Evolutionary conservation across 2,113 vertebrate species (phyloP).

Genomic region (Probosciger aterrimus): DNA sequence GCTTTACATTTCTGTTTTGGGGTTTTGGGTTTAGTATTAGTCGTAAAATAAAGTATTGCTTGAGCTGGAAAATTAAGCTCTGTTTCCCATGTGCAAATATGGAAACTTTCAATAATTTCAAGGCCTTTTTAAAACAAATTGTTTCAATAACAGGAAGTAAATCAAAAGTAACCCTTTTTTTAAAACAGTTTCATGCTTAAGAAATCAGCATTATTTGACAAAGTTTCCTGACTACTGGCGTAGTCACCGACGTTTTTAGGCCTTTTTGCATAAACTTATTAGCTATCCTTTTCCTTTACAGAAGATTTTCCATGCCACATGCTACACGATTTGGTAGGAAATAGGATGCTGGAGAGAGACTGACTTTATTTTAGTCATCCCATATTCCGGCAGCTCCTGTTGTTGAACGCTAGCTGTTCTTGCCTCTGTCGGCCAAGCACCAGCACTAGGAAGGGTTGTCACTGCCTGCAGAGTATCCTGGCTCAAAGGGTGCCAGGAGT

Average conservation of each 20-base stretch:
- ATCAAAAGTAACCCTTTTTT: neutral
- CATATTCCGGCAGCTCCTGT: neutral
- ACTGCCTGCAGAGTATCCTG: fast-evolving
- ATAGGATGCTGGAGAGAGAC: neutral
- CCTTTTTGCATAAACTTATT: neutral
- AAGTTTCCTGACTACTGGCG: neutral
- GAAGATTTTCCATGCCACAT: neutral
- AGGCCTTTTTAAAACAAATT: neutral
- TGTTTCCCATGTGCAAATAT: neutral
- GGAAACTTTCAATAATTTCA: slow-evolving; percentile 33
- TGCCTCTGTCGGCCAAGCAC: fast-evolving
- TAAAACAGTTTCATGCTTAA: neutral
- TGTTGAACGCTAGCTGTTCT: neutral
- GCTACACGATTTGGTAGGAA: neutral
- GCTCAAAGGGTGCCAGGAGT: neutral
- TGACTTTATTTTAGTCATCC: neutral
- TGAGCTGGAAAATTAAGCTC: slow-evolving; percentile 7
- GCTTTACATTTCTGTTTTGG: slow-evolving; percentile 42
- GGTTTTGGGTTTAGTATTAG: slow-evolving; percentile 18
- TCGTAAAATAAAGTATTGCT: neutral
- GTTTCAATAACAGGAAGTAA: neutral
- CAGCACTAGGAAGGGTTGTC: fast-evolving
- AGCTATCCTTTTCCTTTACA: neutral
- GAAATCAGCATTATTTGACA: neutral
- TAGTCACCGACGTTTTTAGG: neutral